Evolutionary conservation across 2,888 invertebrate species (phyloP), one percentile per base, ranked within the genome.

Genomic region (Ectemnius continuus): DNA sequence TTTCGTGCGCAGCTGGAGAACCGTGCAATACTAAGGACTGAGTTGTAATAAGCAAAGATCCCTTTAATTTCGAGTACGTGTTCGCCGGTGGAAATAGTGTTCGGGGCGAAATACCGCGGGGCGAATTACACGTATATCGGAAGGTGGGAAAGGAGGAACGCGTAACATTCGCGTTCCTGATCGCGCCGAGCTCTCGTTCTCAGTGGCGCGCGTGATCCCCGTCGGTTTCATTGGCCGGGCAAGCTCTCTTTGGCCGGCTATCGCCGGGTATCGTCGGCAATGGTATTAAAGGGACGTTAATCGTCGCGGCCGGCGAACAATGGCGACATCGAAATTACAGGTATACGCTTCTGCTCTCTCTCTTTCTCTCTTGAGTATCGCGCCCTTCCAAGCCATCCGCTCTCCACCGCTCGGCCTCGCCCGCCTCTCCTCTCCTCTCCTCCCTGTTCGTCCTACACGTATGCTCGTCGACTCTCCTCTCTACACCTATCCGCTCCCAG

Each of bases 271-370:
- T 80, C 80, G 83, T 82, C 83, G 83, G 81, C 83, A 68, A 69
- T 57, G 73, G 75, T 83, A 82, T 82, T 83, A 83, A 80, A 83
- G 82, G 83, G 83, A 83, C 82, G 83, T 82, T 82, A 81, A 83
- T 82, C 83, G 83, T 81, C 83, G 83, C 79, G 66, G 64, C 72
- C 76, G 74, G 64, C 81, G 83, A 83, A 82, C 82, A 82, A 82
- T 82, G 79, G 83, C 82, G 83, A 82, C 82, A 83, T 82, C 83
- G 82, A 82, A 82, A 82, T 82, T 82, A 81, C 83, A 83, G 82
- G 82, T 82, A 83, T 81, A 83, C 78, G 73, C 72, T 59, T 70
- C 28, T 69, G 66, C 75, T 63, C 64, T 16, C 52, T 52, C 52
- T n/a, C 16, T 36, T 8, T 36, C 36, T 36, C 36, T 36, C 36